Evolutionary conservation across 2,113 vertebrate genomes (phyloP).

Genomic region (Cebus imitator): DNA sequence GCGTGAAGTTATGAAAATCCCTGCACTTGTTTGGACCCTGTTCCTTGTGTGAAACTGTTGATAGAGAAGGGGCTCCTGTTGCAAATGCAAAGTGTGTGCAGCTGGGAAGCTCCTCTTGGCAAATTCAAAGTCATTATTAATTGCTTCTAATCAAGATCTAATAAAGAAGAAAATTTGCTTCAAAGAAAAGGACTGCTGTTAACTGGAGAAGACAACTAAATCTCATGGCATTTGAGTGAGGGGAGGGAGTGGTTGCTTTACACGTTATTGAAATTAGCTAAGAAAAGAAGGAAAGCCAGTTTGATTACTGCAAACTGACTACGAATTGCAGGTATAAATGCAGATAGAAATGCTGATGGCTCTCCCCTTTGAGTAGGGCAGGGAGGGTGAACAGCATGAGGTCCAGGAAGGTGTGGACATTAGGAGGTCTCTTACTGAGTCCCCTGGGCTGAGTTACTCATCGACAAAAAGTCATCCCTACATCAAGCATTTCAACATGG

Average conservation of each 20-base stretch:
- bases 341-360: not conserved
- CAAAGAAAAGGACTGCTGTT: not conserved
- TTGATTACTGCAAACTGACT: not conserved
- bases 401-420: not conserved
- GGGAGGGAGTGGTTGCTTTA: not conserved
- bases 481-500: no score
- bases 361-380: not conserved
- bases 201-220: not conserved
- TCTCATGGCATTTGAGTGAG: not conserved
- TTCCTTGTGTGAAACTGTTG: not conserved
- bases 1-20: not conserved
- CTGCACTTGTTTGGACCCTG: not conserved
- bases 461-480: not conserved
- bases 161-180: not conserved
- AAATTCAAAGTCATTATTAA: not conserved
- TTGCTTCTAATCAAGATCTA: not conserved
- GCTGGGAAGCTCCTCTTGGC: not conserved
- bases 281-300: not conserved
- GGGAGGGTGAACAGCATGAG: accelerated
- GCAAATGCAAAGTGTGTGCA: accelerated
- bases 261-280: not conserved
- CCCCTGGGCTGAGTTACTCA: not conserved
- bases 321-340: not conserved
- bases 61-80: not conserved
- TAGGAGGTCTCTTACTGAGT: not conserved